A percentile compares a stretch with the other conserved stretches of the same genome.
Conservation (phyloP, 1,140 invertebrate species). For the Bacillus rossius region DNA sequence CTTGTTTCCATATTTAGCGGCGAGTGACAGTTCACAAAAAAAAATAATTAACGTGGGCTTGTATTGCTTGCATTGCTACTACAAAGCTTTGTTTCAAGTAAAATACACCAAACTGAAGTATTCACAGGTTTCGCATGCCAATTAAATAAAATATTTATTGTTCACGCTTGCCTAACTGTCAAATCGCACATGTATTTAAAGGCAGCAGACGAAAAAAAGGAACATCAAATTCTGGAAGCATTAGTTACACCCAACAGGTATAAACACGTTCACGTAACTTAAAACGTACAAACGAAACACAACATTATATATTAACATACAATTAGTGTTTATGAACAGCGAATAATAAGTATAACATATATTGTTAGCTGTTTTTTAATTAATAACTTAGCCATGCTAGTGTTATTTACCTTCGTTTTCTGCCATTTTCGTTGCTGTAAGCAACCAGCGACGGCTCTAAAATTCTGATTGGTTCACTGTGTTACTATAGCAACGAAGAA, state of each 20-base stretch:
- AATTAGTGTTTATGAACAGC: too few species aligned
- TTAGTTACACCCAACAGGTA: too few species aligned
- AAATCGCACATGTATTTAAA: not conserved
- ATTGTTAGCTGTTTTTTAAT: too few species aligned
- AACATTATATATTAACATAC: too few species aligned
- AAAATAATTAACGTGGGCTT: not conserved
- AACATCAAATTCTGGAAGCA: not conserved
- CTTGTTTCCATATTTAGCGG: not conserved
- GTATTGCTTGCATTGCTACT: not conserved
- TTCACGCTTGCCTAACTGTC: too few species aligned
- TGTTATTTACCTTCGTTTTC: conserved; percentile 9
- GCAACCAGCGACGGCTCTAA: conserved; percentile 4
- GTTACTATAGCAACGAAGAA: conserved; percentile 10
- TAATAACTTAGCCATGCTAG: not conserved
- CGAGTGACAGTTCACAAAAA: not conserved
- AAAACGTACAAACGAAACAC: too few species aligned
- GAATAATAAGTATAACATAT: too few species aligned
- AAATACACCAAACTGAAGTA: too few species aligned
- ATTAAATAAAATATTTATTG: too few species aligned
- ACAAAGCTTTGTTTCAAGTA: too few species aligned
- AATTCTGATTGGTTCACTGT: conserved; percentile 5
- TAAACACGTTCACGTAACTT: too few species aligned
- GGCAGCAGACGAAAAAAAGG: not conserved
- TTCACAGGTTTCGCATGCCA: too few species aligned
- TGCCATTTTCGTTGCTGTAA: conserved; percentile 18